Base-by-base conservation (phyloP, 1,140 invertebrate genomes). In the Acromyrmex echinatior region DNA sequence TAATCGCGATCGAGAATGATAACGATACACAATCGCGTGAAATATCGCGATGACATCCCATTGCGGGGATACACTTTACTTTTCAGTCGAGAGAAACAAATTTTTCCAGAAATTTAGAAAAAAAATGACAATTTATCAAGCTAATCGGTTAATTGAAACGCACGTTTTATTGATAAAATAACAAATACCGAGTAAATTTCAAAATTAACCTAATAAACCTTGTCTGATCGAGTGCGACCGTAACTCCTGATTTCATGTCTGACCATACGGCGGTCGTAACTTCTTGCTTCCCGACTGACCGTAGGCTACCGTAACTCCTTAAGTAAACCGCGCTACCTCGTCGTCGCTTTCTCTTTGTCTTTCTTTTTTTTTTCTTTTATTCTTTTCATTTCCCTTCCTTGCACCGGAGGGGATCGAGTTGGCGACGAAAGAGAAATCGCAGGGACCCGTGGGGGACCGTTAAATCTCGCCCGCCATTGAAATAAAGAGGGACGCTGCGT, bases 341-440 rank as follows among this genome's bases (percentile, higher is more conserved):
- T 31, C 71, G 25, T 76, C 62, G 63, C 71, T 86, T 63, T 86
- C 65, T 63, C n/a, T n/a, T 49, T 28, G 6, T 81, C 45, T 58
- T 18, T 39, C 21, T 35, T 35, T 35, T 35, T 45, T 39, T 45
- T 28, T 31, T 18, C 16, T 53, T 21, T 28, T 45, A 35, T 16
- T 58, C 28, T 10, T 62, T 31, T 71, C 68, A 25, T 58, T 58
- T 66, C 49, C 21, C 56, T 70, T 87, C 39, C 39, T 78, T 25
- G 12, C 25, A 65, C 12, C 39, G 10, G 10, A 65, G 18, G 18
- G 16, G 4, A 58, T 45, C 14, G 18, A 86, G 65, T 49, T 60
- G 62, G 62, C 76, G 76, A 39, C 84, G 76, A 79, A 86, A 86
- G 60, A 68, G 84, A 86, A 45, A 56, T 79, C 84, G 21, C 51